Evolutionary conservation across 2,888 invertebrate genomes (phyloP).

Genomic region (Pegoplata infirma): DNA sequence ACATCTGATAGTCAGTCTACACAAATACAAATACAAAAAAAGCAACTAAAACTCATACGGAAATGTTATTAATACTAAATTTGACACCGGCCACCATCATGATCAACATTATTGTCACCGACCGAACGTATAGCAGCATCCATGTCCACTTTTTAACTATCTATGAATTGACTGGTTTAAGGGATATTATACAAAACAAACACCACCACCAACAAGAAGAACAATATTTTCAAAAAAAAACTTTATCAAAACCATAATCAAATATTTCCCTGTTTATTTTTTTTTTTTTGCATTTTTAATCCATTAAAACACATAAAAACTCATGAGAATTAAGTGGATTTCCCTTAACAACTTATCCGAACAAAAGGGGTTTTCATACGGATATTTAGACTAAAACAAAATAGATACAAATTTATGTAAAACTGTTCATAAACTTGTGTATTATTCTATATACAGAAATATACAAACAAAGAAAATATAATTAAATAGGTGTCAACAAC

Average conservation of each 20-base stretch:
- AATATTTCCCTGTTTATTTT: slow-evolving; percentile 49
- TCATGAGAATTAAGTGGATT: slow-evolving; percentile 51
- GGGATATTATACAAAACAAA: slow-evolving; percentile 35
- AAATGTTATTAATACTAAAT: slow-evolving; percentile 61
- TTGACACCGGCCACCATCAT: slow-evolving; percentile 26
- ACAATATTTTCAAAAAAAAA: no score
- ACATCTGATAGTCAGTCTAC: not conserved
- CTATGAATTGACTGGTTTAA: slow-evolving; percentile 7
- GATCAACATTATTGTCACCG: slow-evolving; percentile 6
- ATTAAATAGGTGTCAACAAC: slow-evolving; percentile 61
- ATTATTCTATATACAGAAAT: not conserved
- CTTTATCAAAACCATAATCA: slow-evolving; percentile 32
- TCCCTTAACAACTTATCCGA: slow-evolving; percentile 29
- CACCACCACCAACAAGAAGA: no score
- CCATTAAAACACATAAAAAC: slow-evolving; percentile 46
- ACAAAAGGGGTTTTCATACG: not conserved
- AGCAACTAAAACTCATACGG: no score
- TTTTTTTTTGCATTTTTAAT: not conserved
- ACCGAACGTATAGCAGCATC: not conserved
- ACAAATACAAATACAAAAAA: no score
- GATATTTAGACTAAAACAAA: slow-evolving; percentile 31
- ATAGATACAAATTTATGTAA: slow-evolving; percentile 42
- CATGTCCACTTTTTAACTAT: slow-evolving; percentile 12
- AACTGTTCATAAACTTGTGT: slow-evolving; percentile 19
- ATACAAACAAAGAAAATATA: no score